Conservation (phyloP, 2,113 vertebrate species). For the Alosa alosa region DNA sequence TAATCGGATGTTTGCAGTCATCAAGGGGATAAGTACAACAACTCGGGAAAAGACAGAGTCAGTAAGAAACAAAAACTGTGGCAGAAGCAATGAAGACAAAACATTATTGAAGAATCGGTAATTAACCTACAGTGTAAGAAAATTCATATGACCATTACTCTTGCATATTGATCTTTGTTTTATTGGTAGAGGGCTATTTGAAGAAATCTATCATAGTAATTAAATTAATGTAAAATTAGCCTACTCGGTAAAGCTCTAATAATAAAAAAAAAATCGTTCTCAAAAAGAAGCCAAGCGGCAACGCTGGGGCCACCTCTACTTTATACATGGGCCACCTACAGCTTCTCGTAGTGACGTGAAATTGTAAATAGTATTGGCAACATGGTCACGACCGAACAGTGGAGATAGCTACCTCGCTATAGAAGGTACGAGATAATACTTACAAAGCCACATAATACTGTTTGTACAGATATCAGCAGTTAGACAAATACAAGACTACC, state of each 20-base stretch:
- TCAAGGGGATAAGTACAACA: constrained; percentile 4
- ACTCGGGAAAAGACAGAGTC: not conserved
- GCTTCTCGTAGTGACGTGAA: not conserved
- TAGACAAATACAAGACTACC: not conserved
- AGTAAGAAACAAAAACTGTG: not conserved
- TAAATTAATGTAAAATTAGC: too few relatives aligned
- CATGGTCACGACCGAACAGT: not conserved
- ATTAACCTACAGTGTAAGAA: not conserved
- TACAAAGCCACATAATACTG: not conserved
- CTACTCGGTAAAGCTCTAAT: too few relatives aligned
- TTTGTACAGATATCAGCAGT: not conserved
- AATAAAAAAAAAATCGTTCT: too few relatives aligned
- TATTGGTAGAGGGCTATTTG: not conserved
- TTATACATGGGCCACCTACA: not conserved
- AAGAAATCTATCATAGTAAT: too few relatives aligned
- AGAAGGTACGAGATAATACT: not conserved
- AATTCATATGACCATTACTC: not conserved
- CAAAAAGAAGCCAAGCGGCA: not conserved
- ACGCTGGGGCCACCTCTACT: not conserved
- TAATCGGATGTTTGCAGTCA: constrained; percentile 19
- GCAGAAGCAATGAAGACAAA: not conserved
- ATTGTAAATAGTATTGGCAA: not conserved
- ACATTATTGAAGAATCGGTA: not conserved
- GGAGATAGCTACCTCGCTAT: not conserved
- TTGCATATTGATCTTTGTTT: not conserved